Conservation (phyloP, 2,113 vertebrate species). For the Dendropsophus ebraccatus region DNA sequence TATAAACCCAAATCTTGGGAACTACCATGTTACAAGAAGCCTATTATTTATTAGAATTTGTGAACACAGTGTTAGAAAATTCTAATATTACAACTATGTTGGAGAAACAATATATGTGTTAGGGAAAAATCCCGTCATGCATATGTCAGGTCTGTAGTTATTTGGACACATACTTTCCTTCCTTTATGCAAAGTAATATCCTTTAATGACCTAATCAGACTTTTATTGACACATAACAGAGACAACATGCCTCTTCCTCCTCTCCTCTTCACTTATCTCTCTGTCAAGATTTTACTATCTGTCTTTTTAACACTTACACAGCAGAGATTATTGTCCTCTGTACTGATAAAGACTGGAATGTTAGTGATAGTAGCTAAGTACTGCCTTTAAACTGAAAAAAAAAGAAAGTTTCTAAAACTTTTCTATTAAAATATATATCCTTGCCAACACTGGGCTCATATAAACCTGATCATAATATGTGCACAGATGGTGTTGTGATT, state of each 20-base stretch:
- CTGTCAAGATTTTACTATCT: slow-evolving; percentile 36
- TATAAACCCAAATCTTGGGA: too few species aligned
- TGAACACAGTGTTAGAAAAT: too few species aligned
- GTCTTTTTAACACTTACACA: slow-evolving; percentile 27
- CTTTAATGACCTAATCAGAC: background rate
- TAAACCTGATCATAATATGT: background rate
- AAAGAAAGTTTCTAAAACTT: background rate
- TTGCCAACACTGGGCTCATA: background rate
- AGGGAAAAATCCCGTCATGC: background rate
- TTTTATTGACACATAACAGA: slow-evolving; percentile 12
- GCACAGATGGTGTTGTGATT: background rate
- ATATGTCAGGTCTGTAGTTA: background rate
- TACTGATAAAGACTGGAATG: slow-evolving; percentile 4
- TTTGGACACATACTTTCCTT: background rate
- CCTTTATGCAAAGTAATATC: background rate
- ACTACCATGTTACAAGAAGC: too few species aligned
- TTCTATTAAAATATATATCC: background rate
- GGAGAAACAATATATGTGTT: background rate
- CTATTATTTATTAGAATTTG: too few species aligned
- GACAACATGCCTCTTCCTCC: slow-evolving; percentile 1
- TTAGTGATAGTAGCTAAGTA: background rate
- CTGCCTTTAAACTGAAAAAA: background rate
- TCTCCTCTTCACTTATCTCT: slow-evolving; percentile 23
- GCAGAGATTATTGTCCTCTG: slow-evolving; percentile 6
- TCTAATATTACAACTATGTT: background rate